phyloP scores from a whole-genome alignment of 2,797 vertebrate species.

The Gouania willdenowi region DNA sequence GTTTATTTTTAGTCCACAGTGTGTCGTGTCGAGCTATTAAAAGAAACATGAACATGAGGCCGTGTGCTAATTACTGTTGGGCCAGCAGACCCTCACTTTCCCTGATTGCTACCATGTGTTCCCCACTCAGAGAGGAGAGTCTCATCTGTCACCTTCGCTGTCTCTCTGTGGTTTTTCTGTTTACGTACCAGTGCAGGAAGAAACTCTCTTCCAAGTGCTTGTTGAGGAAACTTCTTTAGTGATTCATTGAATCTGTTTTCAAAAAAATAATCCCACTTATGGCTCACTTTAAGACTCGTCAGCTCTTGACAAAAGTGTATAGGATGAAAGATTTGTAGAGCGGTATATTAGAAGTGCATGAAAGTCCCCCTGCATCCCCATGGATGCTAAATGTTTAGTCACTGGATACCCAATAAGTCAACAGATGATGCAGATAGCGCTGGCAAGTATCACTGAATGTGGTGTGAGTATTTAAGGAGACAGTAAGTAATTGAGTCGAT shows the following conservation, averaged over 20 bases:
- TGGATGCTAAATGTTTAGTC: not conserved
- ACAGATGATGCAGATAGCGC: constrained; percentile 33
- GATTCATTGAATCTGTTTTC: not conserved
- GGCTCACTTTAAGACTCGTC: too few relatives aligned
- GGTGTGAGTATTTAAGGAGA: constrained; percentile 57
- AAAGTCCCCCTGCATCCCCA: too few relatives aligned
- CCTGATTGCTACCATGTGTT: constrained; percentile 85
- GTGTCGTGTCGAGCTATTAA: constrained; percentile 84
- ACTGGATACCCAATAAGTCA: constrained; percentile 17
- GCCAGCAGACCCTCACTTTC: constrained; percentile 74
- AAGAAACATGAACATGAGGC: constrained; percentile 83
- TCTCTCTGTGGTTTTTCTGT: constrained; percentile 47
- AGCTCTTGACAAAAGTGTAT: too few relatives aligned
- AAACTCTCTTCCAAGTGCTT: constrained; percentile 6
- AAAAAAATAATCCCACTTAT: too few relatives aligned
- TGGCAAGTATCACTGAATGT: constrained; percentile 60
- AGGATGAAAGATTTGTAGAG: too few relatives aligned
- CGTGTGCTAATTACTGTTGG: constrained; percentile 83
- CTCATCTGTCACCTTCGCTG: constrained; percentile 71
- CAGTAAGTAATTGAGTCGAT: constrained; percentile 76
- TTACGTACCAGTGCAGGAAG: constrained; percentile 13
- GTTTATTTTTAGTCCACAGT: constrained; percentile 87
- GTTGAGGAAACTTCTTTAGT: not conserved
- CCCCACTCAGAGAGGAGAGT: constrained; percentile 53
- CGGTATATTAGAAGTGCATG: too few relatives aligned